A percentile compares a stretch with the other conserved stretches of the same genome.
Conservation (phyloP, 2,888 invertebrate species). For the Agriopis marginaria region DNA sequence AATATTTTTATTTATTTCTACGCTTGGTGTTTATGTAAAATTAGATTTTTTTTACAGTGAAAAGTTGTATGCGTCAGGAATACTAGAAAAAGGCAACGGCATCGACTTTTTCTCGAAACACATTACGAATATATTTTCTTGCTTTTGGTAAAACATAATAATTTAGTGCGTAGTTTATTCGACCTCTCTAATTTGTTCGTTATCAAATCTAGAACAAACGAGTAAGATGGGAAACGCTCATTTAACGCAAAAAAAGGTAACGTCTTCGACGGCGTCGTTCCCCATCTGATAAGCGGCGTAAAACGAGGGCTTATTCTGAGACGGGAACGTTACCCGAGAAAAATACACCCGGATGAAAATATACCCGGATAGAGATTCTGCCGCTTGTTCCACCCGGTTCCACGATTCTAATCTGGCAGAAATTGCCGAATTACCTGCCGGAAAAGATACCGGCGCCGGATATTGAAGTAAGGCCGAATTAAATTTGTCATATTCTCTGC, state of each 20-base stretch:
- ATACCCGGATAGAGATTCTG: constrained; percentile 13
- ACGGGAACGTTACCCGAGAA: constrained; percentile 10
- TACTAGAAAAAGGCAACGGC: not conserved
- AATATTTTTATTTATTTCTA: too few species aligned
- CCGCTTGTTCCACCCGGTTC: constrained; percentile 21
- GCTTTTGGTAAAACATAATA: too few species aligned
- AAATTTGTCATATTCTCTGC: constrained; percentile 37
- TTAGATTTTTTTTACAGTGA: too few species aligned
- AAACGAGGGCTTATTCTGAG: constrained; percentile 25
- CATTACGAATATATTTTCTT: not conserved
- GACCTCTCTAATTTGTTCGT: not conserved
- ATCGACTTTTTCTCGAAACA: too few species aligned
- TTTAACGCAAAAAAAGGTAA: constrained; percentile 8
- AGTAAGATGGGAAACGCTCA: constrained; percentile 1
- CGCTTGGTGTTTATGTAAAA: too few species aligned
- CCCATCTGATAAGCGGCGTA: constrained; percentile 23
- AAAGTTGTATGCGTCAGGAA: too few species aligned
- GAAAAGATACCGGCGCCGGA: constrained; percentile 53
- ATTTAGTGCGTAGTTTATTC: not conserved
- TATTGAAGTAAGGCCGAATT: constrained; percentile 51
- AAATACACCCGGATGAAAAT: constrained; percentile 17
- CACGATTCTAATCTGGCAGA: constrained; percentile 28
- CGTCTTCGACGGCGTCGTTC: constrained; percentile 18
- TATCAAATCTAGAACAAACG: constrained; percentile 3
- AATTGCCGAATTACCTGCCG: constrained; percentile 56